phyloP scores from a whole-genome alignment of 2,797 vertebrate species.

The Rhinella marina region DNA sequence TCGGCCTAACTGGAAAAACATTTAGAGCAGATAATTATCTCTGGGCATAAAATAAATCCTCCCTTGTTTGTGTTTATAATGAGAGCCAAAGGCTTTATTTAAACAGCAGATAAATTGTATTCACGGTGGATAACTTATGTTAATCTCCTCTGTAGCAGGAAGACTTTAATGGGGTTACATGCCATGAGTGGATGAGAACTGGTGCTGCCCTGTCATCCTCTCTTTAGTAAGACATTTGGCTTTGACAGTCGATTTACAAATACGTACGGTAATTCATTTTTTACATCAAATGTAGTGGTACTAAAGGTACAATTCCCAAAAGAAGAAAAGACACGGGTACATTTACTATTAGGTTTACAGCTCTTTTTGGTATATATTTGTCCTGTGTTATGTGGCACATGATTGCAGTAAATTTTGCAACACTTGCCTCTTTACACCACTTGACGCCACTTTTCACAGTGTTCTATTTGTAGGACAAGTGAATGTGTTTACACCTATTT shows the following conservation, averaged over 20 bases:
- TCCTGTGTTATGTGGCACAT: too few species aligned
- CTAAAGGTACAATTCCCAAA: neutral
- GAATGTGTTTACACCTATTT: too few species aligned
- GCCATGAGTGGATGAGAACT: constrained; percentile 35
- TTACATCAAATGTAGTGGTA: neutral
- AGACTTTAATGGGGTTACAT: constrained; percentile 54
- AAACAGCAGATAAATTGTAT: constrained; percentile 56
- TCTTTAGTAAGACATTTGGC: constrained; percentile 25
- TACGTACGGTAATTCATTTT: neutral
- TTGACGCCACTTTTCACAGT: too few species aligned
- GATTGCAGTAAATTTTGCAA: too few species aligned
- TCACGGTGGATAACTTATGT: constrained; percentile 55
- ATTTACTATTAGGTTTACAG: too few species aligned
- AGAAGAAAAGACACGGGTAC: too few species aligned
- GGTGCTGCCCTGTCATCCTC: constrained; percentile 13
- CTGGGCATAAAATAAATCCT: constrained; percentile 63
- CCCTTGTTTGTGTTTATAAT: constrained; percentile 64
- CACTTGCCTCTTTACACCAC: too few species aligned
- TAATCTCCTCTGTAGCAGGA: constrained; percentile 54
- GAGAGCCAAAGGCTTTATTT: constrained; percentile 59
- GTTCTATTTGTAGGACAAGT: too few species aligned
- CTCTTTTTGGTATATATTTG: too few species aligned
- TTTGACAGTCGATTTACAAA: constrained; percentile 17
- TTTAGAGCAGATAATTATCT: constrained; percentile 62
- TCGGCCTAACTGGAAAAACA: constrained; percentile 54